phyloP scores from a whole-genome alignment of 2,888 invertebrate genomes.

The Pegoplata infirma region DNA sequence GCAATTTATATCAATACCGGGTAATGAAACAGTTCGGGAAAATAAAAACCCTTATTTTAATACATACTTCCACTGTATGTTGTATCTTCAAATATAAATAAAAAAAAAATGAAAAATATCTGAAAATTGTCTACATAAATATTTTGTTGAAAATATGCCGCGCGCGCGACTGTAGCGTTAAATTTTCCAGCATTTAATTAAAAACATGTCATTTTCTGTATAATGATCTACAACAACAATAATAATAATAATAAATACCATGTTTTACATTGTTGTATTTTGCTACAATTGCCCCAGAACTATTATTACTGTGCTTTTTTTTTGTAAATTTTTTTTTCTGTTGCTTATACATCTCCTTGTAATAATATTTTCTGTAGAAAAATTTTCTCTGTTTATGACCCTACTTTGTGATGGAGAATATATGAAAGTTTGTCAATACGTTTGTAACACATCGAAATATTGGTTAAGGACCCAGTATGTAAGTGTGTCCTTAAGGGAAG shows the following conservation, averaged over 20 bases:
- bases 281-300: conserved; percentile 39
- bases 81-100: not conserved
- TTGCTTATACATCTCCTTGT: not conserved
- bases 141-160: conserved; percentile 45
- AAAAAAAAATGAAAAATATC: conserved; percentile 14
- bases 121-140: conserved; percentile 10
- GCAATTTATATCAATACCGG: too few relatives aligned
- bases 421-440: too few relatives aligned
- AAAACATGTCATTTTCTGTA: conserved; percentile 70
- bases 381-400: too few relatives aligned
- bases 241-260: conserved; percentile 36
- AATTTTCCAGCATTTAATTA: conserved; percentile 75
- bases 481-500: too few relatives aligned
- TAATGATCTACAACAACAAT: conserved; percentile 55
- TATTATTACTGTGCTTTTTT: conserved; percentile 3
- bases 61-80: too few relatives aligned
- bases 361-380: not conserved
- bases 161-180: conserved; percentile 65
- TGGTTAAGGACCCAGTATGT: too few relatives aligned
- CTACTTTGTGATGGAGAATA: too few relatives aligned
- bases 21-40: too few relatives aligned
- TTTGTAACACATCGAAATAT: too few relatives aligned
- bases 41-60: too few relatives aligned
- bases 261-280: conserved; percentile 49
- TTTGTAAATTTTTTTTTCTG: not conserved